Evolutionary conservation across 2,113 vertebrate species (phyloP).

Genomic region (Misgurnus mizolepis): DNA sequence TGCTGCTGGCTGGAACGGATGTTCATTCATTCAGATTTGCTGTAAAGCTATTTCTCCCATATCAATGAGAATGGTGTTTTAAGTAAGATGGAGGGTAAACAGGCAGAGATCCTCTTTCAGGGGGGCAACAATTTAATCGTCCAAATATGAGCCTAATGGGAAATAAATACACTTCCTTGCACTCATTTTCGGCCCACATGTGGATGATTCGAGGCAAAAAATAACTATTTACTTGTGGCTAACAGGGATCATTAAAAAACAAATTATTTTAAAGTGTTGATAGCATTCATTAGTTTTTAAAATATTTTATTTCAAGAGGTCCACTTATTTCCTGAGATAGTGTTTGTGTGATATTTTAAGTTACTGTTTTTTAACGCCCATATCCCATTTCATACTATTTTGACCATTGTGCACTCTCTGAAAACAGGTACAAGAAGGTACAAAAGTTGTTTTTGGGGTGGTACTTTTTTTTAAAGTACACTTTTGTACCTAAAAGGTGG

Average conservation of each 20-base stretch:
- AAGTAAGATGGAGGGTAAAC: constrained; percentile 12
- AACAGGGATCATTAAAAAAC: neutral
- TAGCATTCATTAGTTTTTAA: too few species aligned
- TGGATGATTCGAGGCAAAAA: neutral
- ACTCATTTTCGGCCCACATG: neutral
- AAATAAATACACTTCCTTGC: neutral
- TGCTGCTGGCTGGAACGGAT: constrained; percentile 16
- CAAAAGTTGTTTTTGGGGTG: too few species aligned
- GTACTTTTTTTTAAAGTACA: too few species aligned
- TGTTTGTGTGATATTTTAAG: too few species aligned
- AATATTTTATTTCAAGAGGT: too few species aligned
- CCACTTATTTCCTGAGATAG: too few species aligned
- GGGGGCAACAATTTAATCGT: constrained; percentile 1
- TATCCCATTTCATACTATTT: too few species aligned
- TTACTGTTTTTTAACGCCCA: too few species aligned
- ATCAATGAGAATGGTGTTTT: neutral
- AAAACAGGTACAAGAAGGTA: too few species aligned
- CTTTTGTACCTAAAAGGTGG: too few species aligned
- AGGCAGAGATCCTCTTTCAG: constrained; percentile 1
- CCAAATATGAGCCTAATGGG: neutral
- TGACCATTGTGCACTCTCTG: too few species aligned
- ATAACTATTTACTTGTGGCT: neutral
- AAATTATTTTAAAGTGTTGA: too few species aligned
- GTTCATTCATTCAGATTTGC: constrained; percentile 28
- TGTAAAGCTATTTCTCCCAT: neutral